Conservation (phyloP, 2,888 invertebrate genomes). For the Fragum fragum region DNA sequence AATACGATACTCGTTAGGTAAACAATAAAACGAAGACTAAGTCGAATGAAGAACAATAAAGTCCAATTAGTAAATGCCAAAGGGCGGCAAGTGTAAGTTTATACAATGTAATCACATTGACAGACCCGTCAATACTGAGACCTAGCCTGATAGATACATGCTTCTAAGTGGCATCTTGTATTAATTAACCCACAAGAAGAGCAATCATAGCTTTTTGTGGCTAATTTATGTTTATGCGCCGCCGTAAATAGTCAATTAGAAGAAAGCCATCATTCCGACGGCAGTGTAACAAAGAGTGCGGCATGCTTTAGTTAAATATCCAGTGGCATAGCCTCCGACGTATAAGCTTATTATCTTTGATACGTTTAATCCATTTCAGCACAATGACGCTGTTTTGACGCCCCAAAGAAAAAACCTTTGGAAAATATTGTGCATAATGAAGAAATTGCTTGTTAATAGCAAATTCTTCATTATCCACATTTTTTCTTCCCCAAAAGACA, state of each 20-base stretch:
- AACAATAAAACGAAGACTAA: neutral
- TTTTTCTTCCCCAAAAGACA: no score
- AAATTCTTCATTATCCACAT: no score
- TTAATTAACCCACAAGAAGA: conserved; percentile 20
- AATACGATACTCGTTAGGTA: neutral
- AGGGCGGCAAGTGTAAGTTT: neutral
- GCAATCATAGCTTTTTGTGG: conserved; percentile 11
- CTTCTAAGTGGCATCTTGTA: conserved; percentile 12
- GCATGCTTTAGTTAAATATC: neutral
- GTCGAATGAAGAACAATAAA: neutral
- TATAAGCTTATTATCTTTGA: no score
- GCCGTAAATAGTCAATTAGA: conserved; percentile 12
- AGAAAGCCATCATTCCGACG: neutral
- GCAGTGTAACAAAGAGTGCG: neutral
- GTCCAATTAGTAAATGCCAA: conserved; percentile 3
- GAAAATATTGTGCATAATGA: no score
- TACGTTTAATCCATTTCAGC: no score
- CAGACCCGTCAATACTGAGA: conserved; percentile 15
- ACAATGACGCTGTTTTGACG: no score
- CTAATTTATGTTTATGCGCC: conserved; percentile 32
- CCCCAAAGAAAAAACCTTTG: no score
- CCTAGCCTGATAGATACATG: neutral
- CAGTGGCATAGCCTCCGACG: neutral
- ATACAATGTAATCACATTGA: conserved; percentile 3
- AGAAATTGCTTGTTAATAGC: no score